These are phyloP conservation scores for Pemphredon lugubris DNA, from an alignment of 2,888 invertebrate genomes.

Conservation along the genomic window DNA sequence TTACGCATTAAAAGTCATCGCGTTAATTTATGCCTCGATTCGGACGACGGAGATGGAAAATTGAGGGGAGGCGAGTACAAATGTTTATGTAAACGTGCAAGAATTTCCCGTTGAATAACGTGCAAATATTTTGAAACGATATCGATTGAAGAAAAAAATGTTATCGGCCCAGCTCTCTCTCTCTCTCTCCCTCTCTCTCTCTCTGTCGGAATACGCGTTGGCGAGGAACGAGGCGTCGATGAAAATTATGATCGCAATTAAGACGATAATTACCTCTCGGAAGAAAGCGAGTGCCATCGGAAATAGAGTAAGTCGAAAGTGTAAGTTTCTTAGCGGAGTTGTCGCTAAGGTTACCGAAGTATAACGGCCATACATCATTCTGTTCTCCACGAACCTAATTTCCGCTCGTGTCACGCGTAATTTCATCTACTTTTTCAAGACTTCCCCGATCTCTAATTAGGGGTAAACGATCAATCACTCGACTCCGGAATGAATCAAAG, in stretches of 20 bases:
- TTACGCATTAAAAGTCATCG: constrained; percentile 51
- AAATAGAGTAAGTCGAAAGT: constrained; percentile 52
- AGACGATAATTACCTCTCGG: constrained; percentile 42
- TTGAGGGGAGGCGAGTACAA: too few relatives aligned
- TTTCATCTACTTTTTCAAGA: constrained; percentile 73
- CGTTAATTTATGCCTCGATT: constrained; percentile 8
- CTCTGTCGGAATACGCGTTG: not conserved
- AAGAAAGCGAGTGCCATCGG: constrained; percentile 27
- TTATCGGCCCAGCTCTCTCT: not conserved
- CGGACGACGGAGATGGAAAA: too few relatives aligned
- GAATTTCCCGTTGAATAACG: not conserved
- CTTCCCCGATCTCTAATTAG: constrained; percentile 63
- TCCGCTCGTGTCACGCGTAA: constrained; percentile 73
- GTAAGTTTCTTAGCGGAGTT: constrained; percentile 49
- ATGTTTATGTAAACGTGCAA: not conserved
- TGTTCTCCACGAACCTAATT: constrained; percentile 71
- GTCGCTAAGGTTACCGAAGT: constrained; percentile 61
- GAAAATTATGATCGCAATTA: constrained; percentile 44
- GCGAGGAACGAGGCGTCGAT: constrained; percentile 1
- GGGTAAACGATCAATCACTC: constrained; percentile 67
- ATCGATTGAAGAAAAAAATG: not conserved
- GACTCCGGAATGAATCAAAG: constrained; percentile 49
- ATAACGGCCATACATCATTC: constrained; percentile 65
- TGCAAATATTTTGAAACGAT: not conserved
- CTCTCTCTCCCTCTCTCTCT: not conserved